Percentiles rank a stretch among this genome's conserved stretches.
Conservation (phyloP, 2,888 invertebrate genomes). For the Brachyptera putata region DNA sequence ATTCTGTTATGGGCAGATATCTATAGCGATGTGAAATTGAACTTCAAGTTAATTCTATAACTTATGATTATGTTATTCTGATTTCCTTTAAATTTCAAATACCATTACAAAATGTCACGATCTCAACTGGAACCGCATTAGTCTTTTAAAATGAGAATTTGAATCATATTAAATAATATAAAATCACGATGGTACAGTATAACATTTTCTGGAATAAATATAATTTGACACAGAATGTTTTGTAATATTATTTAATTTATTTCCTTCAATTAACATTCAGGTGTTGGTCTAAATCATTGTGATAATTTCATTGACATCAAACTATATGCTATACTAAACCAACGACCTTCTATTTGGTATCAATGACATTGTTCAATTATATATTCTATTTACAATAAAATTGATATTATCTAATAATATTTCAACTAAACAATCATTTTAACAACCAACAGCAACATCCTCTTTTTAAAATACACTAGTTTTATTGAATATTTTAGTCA, state of each 20-base stretch:
- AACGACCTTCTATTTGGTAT: neutral
- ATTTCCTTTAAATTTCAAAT: too few relatives aligned
- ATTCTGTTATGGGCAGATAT: too few relatives aligned
- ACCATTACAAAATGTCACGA: too few relatives aligned
- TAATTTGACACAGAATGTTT: too few relatives aligned
- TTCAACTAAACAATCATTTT: neutral
- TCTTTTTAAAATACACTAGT: neutral
- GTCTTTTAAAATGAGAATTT: too few relatives aligned
- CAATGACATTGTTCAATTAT: neutral
- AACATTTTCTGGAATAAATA: too few relatives aligned
- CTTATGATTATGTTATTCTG: too few relatives aligned
- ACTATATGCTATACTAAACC: neutral
- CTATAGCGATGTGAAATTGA: too few relatives aligned
- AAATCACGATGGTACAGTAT: too few relatives aligned
- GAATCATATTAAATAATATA: too few relatives aligned
- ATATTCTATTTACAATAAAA: conserved; percentile 5
- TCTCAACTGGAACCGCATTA: too few relatives aligned
- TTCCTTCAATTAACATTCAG: neutral
- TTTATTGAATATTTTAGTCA: neutral
- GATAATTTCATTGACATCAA: neutral
- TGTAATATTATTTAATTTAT: neutral
- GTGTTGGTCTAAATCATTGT: neutral
- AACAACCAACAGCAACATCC: neutral
- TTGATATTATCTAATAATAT: neutral
- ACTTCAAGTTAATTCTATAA: too few relatives aligned